Evolutionary conservation across 2,113 vertebrate genomes (phyloP).

Genomic region (Aspidoscelis tigris): DNA sequence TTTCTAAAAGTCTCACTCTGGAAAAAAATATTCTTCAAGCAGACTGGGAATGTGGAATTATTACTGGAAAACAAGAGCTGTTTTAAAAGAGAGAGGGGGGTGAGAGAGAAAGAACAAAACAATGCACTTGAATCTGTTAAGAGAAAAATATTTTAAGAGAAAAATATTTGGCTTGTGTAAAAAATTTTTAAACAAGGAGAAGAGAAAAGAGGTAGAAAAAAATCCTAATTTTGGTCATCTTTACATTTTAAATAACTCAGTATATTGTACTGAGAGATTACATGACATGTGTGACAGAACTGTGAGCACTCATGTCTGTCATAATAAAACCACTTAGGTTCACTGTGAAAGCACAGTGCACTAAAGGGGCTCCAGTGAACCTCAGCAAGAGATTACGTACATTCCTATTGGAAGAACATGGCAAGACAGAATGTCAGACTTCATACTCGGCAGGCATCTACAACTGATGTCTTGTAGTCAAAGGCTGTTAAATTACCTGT

Average conservation of each 20-base stretch:
- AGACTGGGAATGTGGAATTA: background rate
- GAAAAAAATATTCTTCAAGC: background rate
- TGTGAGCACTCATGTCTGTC: constrained; percentile 55
- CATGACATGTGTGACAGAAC: constrained; percentile 51
- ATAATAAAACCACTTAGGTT: constrained; percentile 49
- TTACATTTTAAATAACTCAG: constrained; percentile 36
- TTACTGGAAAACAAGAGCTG: constrained; percentile 17
- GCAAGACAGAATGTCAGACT: constrained; percentile 77
- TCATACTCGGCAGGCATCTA: constrained; percentile 74
- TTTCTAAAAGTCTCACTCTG: background rate
- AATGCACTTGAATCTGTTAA: background rate
- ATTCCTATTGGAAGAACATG: constrained; percentile 65
- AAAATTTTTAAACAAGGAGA: background rate
- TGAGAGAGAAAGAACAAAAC: background rate
- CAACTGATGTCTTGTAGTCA: constrained; percentile 77
- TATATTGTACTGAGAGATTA: background rate
- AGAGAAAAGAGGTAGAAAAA: rapidly evolving
- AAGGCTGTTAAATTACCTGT: constrained; percentile 78
- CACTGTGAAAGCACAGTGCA: constrained; percentile 41
- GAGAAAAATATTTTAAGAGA: constrained; percentile 11
- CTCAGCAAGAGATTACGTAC: constrained; percentile 56
- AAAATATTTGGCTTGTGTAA: constrained; percentile 19
- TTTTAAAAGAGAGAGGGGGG: background rate
- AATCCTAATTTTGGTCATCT: constrained; percentile 39
- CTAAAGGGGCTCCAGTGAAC: constrained; percentile 43